These are phyloP conservation scores for Stictocephala bisonia DNA, from an alignment of 2,888 invertebrate genomes.

Conservation along the genomic window DNA sequence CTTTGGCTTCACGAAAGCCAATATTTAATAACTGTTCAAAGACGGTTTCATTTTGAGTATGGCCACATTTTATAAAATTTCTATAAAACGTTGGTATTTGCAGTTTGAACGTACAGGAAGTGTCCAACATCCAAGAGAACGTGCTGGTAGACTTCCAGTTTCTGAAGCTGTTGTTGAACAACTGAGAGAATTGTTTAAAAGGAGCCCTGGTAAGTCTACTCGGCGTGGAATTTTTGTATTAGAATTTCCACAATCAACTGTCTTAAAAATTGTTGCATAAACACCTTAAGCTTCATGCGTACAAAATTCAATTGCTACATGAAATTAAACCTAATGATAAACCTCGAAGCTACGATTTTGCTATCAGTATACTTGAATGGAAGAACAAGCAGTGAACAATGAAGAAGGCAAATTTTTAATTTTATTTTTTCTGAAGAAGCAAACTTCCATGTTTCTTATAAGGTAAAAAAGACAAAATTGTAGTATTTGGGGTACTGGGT, in stretches of 20 bases:
- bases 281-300: conserved; percentile 10
- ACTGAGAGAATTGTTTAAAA: conserved; percentile 18
- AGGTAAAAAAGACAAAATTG: neutral
- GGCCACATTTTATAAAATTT: too few relatives aligned
- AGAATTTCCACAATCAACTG: too few relatives aligned
- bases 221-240: conserved; percentile 25
- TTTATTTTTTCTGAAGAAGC: too few relatives aligned
- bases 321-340: conserved; percentile 20
- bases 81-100: conserved; percentile 7
- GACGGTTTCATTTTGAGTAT: too few relatives aligned
- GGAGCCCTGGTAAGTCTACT: conserved; percentile 30
- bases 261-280: conserved; percentile 15
- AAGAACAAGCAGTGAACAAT: neutral
- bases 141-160: too few relatives aligned
- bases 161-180: conserved; percentile 1
- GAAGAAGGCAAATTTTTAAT: conserved; percentile 8
- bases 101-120: conserved; percentile 7
- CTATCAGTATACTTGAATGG: neutral
- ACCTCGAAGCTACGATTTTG: conserved; percentile 6
- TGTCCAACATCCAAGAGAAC: conserved; percentile 26
- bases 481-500: conserved; percentile 18
- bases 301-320: conserved; percentile 20
- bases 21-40: conserved; percentile 3
- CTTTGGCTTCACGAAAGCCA: conserved; percentile 31
- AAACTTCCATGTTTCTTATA: conserved; percentile 32